Percentiles rank a stretch among this genome's conserved stretches.
Conservation (phyloP, 2,113 vertebrate genomes). For the Piprites chloris region DNA sequence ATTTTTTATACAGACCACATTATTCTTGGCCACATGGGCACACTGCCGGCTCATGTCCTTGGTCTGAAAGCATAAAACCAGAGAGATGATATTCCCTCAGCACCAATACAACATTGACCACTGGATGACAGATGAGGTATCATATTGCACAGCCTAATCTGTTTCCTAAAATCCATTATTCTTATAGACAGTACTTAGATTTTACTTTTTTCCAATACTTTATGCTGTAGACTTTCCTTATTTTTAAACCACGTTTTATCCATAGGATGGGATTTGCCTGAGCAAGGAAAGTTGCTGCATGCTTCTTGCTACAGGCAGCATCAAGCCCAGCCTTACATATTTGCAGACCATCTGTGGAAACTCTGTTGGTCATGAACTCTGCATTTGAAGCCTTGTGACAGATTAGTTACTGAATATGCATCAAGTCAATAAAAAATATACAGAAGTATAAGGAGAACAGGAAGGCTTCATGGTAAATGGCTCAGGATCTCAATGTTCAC, state of each 20-base stretch:
- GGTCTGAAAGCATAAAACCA: neutral
- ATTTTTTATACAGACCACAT: neutral
- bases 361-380: neutral
- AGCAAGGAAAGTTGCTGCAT: neutral
- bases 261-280: neutral
- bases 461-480: neutral
- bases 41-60: neutral
- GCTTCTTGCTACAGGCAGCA: neutral
- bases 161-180: neutral
- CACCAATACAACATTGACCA: neutral
- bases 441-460: neutral
- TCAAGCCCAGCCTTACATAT: neutral
- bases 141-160: neutral
- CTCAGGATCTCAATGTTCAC: neutral
- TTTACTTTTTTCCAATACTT: neutral
- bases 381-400: neutral
- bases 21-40: neutral
- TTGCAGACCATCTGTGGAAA: neutral
- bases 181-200: neutral
- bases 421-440: neutral
- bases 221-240: neutral
- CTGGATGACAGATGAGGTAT: neutral
- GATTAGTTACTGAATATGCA: neutral
- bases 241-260: neutral
- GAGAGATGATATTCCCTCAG: neutral